These are phyloP conservation scores for Rhineura floridana DNA, from an alignment of 2,113 vertebrate species.

Conservation along the genomic window DNA sequence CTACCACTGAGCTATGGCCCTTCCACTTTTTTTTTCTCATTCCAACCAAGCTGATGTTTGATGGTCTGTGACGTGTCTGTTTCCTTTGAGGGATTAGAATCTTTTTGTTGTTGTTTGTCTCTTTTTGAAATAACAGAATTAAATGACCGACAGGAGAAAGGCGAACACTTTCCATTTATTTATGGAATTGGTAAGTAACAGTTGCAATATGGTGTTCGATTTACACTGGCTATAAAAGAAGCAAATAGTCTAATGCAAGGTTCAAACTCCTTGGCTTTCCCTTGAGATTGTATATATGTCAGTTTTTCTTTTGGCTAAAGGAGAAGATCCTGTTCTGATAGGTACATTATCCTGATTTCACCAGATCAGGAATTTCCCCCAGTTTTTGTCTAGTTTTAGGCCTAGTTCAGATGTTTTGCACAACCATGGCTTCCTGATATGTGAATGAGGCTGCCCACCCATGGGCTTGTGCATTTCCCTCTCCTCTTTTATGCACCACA, in stretches of 20 bases:
- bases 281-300: no score
- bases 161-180: conserved; percentile 86
- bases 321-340: no score
- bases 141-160: conserved; percentile 87
- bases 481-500: not conserved
- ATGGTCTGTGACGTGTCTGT: no score
- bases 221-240: not conserved
- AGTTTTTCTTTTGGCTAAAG: no score
- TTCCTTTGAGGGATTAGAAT: not conserved
- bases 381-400: not conserved
- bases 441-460: no score
- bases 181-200: conserved; percentile 91
- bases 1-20: no score
- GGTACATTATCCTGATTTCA: not conserved
- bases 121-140: conserved; percentile 78
- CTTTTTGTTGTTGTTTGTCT: not conserved
- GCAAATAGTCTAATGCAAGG: not conserved
- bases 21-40: no score
- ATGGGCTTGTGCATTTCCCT: not conserved
- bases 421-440: not conserved
- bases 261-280: no score
- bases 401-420: not conserved
- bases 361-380: not conserved
- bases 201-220: not conserved
- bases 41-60: not conserved